Base-by-base conservation (phyloP, 2,113 vertebrate genomes). In the Gymnorhina tibicen region DNA sequence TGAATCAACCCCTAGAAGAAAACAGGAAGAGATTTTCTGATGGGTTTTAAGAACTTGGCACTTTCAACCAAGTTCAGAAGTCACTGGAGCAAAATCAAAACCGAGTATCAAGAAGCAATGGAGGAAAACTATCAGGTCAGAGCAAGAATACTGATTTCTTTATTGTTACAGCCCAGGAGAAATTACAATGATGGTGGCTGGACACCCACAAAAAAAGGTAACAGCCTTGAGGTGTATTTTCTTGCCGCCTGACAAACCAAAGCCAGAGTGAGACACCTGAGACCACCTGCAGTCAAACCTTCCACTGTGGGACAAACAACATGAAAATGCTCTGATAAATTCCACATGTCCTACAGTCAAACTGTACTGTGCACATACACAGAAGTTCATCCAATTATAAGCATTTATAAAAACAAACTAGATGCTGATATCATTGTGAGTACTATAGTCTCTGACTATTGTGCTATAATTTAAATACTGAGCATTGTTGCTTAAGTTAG, bases 61-160 rank as follows among this genome's bases (percentile, higher is more conserved):
- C 18, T 87, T 86, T 50, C 5, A 84, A 69, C 30, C 80, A 37
- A 75, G 12, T 22, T 16, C 14, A 79, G 33, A 66, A 76, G 23
- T 53, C 41, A 68, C 28, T 15, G 9, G 9, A 87, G 15, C 7
- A 60, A 90, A 93, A 63, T 19, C 46, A 49, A 77, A 79, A 59
- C 6, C 0, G 0, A 72, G 3, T 23, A 69, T 30, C 22, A 32
- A 76, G 16, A 4, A 47, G 16, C 10, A 2, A 44, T 28, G 7
- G 12, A 85, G 18, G 22, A 83, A 94, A 68, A 22, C 58, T 14
- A 39, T 33, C 13, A 64, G 9, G 4, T 35, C 19, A 44, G 21
- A 88, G 44, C 2, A 77, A 49, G 24, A 78, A 53, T 10, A 85
- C 4, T 16, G 39, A 63, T 67, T 5, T 39, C 32, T 32, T 0